phyloP scores from a whole-genome alignment of 2,113 vertebrate species.

The Silurus asotus region DNA sequence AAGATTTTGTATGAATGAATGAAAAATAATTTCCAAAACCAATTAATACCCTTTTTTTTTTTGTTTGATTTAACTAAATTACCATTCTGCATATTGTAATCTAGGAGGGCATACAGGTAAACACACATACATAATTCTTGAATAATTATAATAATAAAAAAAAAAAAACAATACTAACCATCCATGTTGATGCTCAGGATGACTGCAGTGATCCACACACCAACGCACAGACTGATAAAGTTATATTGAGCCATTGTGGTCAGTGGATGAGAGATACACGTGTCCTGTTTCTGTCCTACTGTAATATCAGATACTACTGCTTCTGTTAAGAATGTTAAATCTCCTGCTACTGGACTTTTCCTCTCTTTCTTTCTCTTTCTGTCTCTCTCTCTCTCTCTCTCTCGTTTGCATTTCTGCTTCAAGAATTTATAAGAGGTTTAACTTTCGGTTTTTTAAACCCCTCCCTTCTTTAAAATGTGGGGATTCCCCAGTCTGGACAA shows the following conservation, averaged over 20 bases:
- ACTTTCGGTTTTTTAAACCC: conserved; percentile 29
- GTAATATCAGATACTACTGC: not conserved
- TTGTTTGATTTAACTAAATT: not conserved
- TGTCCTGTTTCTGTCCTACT: not conserved
- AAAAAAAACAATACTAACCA: conserved; percentile 21
- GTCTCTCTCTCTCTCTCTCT: not conserved
- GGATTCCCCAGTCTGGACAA: not conserved
- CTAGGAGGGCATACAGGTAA: not conserved
- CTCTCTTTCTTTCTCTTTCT: not conserved
- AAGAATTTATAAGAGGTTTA: conserved; percentile 33
- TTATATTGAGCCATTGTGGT: conserved; percentile 13
- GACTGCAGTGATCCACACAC: conserved; percentile 11
- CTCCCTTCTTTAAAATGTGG: not conserved
- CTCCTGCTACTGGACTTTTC: not conserved
- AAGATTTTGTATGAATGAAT: not conserved
- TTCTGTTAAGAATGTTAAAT: conserved; percentile 2
- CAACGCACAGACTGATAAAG: not conserved
- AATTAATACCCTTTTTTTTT: not conserved
- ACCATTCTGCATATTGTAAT: not conserved
- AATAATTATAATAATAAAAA: conserved; percentile 15
- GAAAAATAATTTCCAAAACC: not conserved
- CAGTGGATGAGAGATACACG: not conserved
- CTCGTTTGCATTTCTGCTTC: not conserved
- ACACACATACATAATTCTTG: not conserved
- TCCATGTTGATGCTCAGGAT: conserved; percentile 15